Conservation (phyloP, 2,797 vertebrate genomes). For the Microhierax caerulescens region DNA sequence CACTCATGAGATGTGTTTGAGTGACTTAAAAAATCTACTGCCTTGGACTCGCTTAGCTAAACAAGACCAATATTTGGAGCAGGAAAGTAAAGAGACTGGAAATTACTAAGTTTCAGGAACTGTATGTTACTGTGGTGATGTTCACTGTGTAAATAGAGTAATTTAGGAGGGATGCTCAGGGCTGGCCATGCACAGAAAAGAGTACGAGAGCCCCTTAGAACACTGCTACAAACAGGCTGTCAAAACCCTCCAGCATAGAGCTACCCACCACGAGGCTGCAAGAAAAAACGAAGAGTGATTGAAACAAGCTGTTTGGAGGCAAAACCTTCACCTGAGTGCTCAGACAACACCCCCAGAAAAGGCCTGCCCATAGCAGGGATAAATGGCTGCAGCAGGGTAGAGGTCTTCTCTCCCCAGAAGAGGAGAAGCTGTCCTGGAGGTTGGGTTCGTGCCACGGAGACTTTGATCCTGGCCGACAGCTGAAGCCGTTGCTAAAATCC, state of each 20-base stretch:
- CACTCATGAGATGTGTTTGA: background rate
- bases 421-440: background rate
- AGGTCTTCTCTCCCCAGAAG: background rate
- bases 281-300: accelerated
- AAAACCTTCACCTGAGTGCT: background rate
- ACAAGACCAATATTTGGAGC: background rate
- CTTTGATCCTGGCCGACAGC: background rate
- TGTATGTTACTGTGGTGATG: background rate
- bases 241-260: background rate
- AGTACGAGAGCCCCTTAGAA: background rate
- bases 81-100: background rate
- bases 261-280: background rate
- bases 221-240: background rate
- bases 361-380: background rate
- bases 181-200: background rate
- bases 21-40: background rate
- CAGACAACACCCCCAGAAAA: background rate
- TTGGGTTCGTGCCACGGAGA: background rate
- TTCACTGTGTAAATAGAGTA: background rate
- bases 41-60: background rate
- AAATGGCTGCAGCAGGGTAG: background rate
- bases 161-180: background rate
- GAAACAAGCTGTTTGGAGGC: background rate
- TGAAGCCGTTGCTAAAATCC: background rate
- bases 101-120: background rate